A percentile compares a stretch with the other conserved stretches of the same genome.
Evolutionary conservation across 2,888 invertebrate species (phyloP).

Genomic region (Drosophila fungiperda): DNA sequence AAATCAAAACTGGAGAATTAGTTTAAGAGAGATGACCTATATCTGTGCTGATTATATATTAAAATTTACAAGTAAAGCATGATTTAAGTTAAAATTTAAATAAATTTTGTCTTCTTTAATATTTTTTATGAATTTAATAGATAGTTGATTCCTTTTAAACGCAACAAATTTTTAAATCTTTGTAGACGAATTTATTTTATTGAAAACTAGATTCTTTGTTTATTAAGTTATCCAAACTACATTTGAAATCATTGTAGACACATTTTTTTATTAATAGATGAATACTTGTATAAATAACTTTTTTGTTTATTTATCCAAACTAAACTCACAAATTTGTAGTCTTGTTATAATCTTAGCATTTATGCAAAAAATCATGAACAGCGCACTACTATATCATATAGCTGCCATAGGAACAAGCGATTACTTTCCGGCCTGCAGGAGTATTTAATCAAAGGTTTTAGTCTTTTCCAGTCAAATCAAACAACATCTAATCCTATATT

Average conservation of each 20-base stretch:
- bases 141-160: background rate
- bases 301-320: background rate
- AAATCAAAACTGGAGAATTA: background rate
- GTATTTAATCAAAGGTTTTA: background rate
- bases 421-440: background rate
- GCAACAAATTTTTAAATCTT: background rate
- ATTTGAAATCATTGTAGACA: background rate
- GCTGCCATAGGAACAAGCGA: background rate
- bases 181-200: background rate
- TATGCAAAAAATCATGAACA: background rate
- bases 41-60: background rate
- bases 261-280: background rate
- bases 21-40: background rate
- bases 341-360: background rate
- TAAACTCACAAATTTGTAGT: background rate
- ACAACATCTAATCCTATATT: background rate
- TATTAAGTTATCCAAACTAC: background rate
- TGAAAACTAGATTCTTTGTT: background rate
- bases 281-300: background rate
- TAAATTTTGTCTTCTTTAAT: background rate
- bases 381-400: background rate
- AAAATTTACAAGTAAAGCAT: background rate
- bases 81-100: background rate
- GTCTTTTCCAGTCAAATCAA: background rate
- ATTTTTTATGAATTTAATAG: background rate